A percentile compares a stretch with the other conserved stretches of the same genome.
phyloP scores from a whole-genome alignment of 2,888 invertebrate genomes.

The Ennomos erosarius region DNA sequence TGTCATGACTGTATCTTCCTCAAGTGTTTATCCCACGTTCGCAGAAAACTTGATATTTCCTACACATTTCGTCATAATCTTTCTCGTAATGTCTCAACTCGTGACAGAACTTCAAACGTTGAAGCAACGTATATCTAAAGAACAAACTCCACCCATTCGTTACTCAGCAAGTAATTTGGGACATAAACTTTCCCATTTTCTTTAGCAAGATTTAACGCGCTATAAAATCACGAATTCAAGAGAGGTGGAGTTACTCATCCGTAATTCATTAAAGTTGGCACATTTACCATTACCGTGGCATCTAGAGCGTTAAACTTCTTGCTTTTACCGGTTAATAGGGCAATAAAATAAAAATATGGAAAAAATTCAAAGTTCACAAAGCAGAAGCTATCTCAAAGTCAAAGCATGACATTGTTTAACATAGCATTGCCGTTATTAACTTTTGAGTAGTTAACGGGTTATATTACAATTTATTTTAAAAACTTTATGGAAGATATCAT shows the following conservation, averaged over 20 bases:
- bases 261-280: slow-evolving; percentile 81
- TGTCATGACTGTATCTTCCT: slow-evolving; percentile 14
- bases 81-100: slow-evolving; percentile 30
- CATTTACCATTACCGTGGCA: slow-evolving; percentile 72
- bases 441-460: slow-evolving; percentile 37
- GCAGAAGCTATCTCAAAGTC: slow-evolving; percentile 32
- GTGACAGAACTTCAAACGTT: slow-evolving; percentile 37
- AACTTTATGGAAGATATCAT: no score
- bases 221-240: slow-evolving; percentile 75
- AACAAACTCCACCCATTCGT: slow-evolving; percentile 35
- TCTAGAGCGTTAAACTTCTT: slow-evolving; percentile 68
- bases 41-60: slow-evolving; percentile 30
- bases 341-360: slow-evolving; percentile 74
- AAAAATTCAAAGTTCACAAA: slow-evolving; percentile 57
- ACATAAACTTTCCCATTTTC: slow-evolving; percentile 70
- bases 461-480: slow-evolving; percentile 4
- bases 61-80: slow-evolving; percentile 32
- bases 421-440: slow-evolving; percentile 35
- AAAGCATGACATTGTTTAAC: slow-evolving; percentile 33
- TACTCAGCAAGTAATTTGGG: slow-evolving; percentile 53
- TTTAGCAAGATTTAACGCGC: slow-evolving; percentile 69
- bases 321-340: slow-evolving; percentile 69
- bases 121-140: slow-evolving; percentile 18
- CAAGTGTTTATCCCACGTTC: slow-evolving; percentile 18
- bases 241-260: slow-evolving; percentile 73